A percentile compares a stretch with the other conserved stretches of the same genome.
phyloP scores from a whole-genome alignment of 2,113 vertebrate genomes.

The Athene cunicularia region DNA sequence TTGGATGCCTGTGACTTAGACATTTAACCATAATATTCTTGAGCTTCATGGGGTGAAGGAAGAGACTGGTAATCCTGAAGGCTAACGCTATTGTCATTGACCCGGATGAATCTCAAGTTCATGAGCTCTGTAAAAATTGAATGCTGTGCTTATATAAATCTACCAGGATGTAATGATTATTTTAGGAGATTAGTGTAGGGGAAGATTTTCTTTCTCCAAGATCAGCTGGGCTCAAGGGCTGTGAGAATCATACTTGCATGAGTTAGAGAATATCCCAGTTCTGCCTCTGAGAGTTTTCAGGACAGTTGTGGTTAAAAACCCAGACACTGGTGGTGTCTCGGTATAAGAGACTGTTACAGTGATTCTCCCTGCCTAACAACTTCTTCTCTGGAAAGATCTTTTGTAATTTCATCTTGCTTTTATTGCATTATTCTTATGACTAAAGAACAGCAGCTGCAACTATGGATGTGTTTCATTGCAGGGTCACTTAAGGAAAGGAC shows the following conservation, averaged over 20 bases:
- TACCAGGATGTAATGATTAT: fast-evolving
- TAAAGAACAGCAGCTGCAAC: not conserved
- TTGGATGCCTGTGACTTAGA: not conserved
- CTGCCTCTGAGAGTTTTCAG: not conserved
- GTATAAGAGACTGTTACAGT: not conserved
- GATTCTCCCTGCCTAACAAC: not conserved
- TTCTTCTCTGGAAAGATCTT: not conserved
- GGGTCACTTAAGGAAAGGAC: constrained; percentile 89
- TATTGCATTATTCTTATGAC: not conserved
- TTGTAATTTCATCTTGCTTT: not conserved
- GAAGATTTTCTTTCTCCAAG: not conserved
- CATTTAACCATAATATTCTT: not conserved
- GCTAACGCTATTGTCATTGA: not conserved
- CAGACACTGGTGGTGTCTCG: not conserved
- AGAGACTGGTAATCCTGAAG: not conserved
- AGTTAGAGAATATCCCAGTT: not conserved
- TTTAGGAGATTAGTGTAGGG: not conserved
- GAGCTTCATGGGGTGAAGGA: not conserved
- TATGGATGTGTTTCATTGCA: constrained; percentile 56
- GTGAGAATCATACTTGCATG: not conserved
- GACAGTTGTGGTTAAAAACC: not conserved
- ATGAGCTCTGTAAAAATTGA: not conserved
- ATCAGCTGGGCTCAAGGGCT: not conserved
- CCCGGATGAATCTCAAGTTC: not conserved
- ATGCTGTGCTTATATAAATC: not conserved